Percentiles rank a stretch among this genome's conserved stretches.
These are phyloP conservation scores for Pachypeltis micranthus DNA, from an alignment of 1,140 invertebrate species.

Conservation along the genomic window DNA sequence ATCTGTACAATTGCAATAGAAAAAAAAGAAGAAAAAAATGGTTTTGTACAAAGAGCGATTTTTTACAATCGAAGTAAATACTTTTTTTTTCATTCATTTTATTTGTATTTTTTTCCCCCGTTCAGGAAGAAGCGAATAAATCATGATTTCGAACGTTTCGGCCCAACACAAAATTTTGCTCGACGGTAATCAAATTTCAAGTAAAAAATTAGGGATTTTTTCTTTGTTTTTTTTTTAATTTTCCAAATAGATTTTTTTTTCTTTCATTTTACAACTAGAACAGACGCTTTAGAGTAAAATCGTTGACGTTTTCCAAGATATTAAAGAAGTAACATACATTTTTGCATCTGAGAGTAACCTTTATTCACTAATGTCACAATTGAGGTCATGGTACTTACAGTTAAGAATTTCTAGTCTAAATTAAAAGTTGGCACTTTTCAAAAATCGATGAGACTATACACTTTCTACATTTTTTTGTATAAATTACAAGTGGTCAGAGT, in stretches of 20 bases:
- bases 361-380: conserved; percentile 15
- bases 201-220: conserved; percentile 4
- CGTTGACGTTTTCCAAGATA: conserved; percentile 7
- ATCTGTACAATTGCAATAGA: conserved; percentile 14
- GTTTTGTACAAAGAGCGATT: conserved; percentile 20
- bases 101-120: neutral
- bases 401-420: conserved; percentile 14
- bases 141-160: neutral
- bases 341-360: conserved; percentile 7
- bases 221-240: no score
- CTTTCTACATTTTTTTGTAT: conserved; percentile 18
- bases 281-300: neutral
- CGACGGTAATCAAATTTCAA: neutral
- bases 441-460: conserved; percentile 24
- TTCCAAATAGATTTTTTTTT: conserved; percentile 13
- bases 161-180: neutral
- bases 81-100: neutral
- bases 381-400: conserved; percentile 17
- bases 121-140: conserved; percentile 7
- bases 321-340: conserved; percentile 13
- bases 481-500: conserved; percentile 22
- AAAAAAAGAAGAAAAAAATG: conserved; percentile 18
- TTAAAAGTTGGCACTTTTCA: conserved; percentile 22
- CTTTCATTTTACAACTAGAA: conserved; percentile 9
- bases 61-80: conserved; percentile 8